Base-by-base conservation (phyloP, 2,113 vertebrate species). In the Carassius auratus region DNA sequence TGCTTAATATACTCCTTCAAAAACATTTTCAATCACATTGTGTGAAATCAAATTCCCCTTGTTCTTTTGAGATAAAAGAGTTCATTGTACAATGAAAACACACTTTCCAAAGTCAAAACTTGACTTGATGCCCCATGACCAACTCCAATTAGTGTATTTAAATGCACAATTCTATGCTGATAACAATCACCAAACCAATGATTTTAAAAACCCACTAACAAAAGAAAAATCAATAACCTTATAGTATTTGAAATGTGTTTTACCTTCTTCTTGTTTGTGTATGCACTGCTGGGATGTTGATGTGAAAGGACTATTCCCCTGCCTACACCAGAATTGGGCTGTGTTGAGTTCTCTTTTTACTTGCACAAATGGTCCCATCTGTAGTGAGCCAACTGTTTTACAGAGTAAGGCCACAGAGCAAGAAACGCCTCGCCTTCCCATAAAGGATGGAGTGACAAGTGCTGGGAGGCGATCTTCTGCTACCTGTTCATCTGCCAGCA, bases 401-500 rank as follows among this genome's bases (percentile, higher is more conserved):
- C 12, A 36, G 78, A 83, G 78, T 74, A 23, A 21, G 77, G 59
- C 76, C n/a, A 13, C 14, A 36, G 38, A 83, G 42, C 10, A 15
- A 64, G 77, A 83, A 30, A 68, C 5, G 30, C 14, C 45, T 84
- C 36, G 64, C 59, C 38, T 61, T 61, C 42, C 8, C 36, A 77
- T 76, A 84, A 19, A 36, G 75, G 62, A 57, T 84, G 59, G 7
- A 73, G 62, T 68, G 13, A 4, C 52, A 8, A 64, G 38, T 55
- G 66, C 68, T 78, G 75, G 83, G 64, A 80, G 83, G 59, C 42
- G 75, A 82, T 87, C 64, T 84, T 75, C 45, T 75, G 62, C 69
- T 84, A 87, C 36, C 82, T 69, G 36, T 50, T 86, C 36, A 21
- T 81, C 30, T 81, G 84, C 77, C 89, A 87, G 76, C 50, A 14